Conservation (phyloP, 2,113 vertebrate genomes). For the Aegithalos caudatus region DNA sequence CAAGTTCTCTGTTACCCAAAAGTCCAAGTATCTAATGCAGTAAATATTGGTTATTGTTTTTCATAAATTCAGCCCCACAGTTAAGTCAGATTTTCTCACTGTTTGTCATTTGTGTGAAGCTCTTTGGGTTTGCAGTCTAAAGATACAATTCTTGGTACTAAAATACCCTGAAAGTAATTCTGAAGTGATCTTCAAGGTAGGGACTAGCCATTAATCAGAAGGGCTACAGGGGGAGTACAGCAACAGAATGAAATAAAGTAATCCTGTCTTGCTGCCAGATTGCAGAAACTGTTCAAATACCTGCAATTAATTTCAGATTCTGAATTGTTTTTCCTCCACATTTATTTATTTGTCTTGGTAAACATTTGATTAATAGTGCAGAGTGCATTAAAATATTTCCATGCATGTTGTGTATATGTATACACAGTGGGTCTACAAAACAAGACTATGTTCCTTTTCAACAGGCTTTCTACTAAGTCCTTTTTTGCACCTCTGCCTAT, state of each 20-base stretch:
- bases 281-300: neutral
- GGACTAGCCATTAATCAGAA: neutral
- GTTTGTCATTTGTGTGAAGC: neutral
- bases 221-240: neutral
- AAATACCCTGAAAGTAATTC: neutral
- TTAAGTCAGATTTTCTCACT: neutral
- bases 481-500: neutral
- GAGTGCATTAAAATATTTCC: neutral
- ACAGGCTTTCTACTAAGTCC: neutral
- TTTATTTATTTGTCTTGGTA: neutral
- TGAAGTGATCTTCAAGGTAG: neutral
- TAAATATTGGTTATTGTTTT: neutral
- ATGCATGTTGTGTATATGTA: accelerated
- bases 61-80: neutral
- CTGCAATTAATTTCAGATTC: neutral
- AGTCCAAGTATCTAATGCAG: neutral
- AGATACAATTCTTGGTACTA: neutral
- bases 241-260: neutral
- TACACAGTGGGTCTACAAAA: neutral
- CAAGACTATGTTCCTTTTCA: neutral
- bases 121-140: neutral
- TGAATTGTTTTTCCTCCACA: neutral
- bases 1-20: neutral
- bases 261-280: neutral
- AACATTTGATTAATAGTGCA: neutral